Conservation (phyloP, 2,888 invertebrate species). For the Eristalis pertinax region DNA sequence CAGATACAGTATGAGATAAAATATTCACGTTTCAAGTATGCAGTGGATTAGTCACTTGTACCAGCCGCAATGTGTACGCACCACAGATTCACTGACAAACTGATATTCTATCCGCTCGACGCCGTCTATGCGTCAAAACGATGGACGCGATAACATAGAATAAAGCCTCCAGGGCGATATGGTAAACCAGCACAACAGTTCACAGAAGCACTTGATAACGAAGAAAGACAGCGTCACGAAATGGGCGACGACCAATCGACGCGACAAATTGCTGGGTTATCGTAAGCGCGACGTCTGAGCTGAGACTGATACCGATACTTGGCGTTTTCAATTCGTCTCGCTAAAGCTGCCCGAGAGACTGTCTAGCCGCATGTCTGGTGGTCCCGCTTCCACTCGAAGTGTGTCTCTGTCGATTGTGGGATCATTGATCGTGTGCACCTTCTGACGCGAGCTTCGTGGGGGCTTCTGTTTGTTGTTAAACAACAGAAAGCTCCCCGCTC, state of each 20-base stretch:
- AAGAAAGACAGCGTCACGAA: background rate
- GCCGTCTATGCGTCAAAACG: background rate
- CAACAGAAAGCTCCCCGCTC: conserved; percentile 46
- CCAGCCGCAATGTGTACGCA: background rate
- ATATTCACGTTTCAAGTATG: conserved; percentile 32
- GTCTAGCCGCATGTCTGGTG: background rate
- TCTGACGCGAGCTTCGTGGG: conserved; percentile 2
- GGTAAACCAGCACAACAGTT: background rate
- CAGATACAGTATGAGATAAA: background rate
- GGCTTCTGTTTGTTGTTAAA: conserved; percentile 62
- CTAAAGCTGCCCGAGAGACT: conserved; percentile 4
- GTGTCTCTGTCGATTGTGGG: conserved; percentile 13
- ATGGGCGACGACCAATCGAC: background rate
- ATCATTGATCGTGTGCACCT: conserved; percentile 62
- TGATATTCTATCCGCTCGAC: background rate
- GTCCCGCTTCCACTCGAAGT: conserved; percentile 12
- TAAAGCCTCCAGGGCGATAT: background rate
- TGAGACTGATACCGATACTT: conserved; percentile 50
- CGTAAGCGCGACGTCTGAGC: conserved; percentile 48
- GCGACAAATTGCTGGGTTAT: background rate
- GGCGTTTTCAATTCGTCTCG: conserved; percentile 31
- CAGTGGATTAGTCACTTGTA: background rate
- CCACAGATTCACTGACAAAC: background rate
- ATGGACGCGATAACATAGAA: background rate
- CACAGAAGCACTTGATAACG: background rate